Conservation (phyloP, 2,797 vertebrate genomes). For the Macroramphosus scolopax region DNA sequence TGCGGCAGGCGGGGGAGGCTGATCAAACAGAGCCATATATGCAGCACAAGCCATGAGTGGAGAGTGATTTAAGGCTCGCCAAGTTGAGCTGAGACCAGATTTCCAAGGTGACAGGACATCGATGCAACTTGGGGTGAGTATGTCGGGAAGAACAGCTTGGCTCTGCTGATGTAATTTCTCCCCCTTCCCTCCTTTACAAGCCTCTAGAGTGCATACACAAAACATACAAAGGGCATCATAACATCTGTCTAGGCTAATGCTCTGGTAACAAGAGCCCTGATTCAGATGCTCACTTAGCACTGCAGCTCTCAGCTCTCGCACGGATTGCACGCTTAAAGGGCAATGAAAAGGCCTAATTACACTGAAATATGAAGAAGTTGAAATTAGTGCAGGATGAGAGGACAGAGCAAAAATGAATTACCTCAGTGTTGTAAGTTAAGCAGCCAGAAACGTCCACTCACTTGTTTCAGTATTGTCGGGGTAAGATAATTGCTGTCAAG, state of each 20-base stretch:
- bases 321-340: constrained; percentile 29
- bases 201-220: constrained; percentile 31
- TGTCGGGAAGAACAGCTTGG: constrained; percentile 49
- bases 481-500: constrained; percentile 51
- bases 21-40: constrained; percentile 48
- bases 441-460: constrained; percentile 31
- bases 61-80: constrained; percentile 60
- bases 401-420: constrained; percentile 34
- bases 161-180: constrained; percentile 20
- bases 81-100: constrained; percentile 62
- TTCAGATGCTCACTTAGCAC: constrained; percentile 60
- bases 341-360: constrained; percentile 45
- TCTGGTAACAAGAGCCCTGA: constrained; percentile 61
- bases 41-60: constrained; percentile 47
- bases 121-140: constrained; percentile 63
- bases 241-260: constrained; percentile 60
- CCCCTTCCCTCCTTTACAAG: constrained; percentile 16
- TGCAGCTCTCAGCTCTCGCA: constrained; percentile 18
- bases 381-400: constrained; percentile 43
- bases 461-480: constrained; percentile 31
- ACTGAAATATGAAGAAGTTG: constrained; percentile 27
- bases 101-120: constrained; percentile 66
- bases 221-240: constrained; percentile 42
- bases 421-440: constrained; percentile 25
- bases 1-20: constrained; percentile 51